Conservation (phyloP, 2,888 invertebrate species). For the Stomorhina lunata region DNA sequence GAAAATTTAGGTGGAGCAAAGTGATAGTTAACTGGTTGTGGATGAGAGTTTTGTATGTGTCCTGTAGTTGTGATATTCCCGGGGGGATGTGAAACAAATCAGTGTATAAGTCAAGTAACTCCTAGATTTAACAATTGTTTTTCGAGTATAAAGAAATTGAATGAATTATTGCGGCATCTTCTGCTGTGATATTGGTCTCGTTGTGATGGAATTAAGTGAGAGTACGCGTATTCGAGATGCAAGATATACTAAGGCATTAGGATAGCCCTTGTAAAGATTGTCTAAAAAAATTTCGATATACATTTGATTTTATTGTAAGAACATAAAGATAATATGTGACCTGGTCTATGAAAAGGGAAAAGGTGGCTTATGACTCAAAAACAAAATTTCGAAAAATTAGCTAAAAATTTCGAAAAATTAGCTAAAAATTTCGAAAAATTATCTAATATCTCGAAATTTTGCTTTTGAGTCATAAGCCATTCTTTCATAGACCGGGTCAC, state of each 20-base stretch:
- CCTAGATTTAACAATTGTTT: slow-evolving; percentile 58
- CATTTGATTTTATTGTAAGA: too few relatives aligned
- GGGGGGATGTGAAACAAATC: slow-evolving; percentile 56
- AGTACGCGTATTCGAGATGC: neutral
- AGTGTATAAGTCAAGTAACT: slow-evolving; percentile 51
- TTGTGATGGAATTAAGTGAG: neutral
- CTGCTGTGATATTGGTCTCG: neutral
- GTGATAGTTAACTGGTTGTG: neutral
- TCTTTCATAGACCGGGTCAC: too few relatives aligned
- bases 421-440: too few relatives aligned
- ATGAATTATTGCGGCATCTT: slow-evolving; percentile 51
- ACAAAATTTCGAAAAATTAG: too few relatives aligned
- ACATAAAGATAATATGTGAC: too few relatives aligned
- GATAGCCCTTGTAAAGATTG: neutral
- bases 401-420: too few relatives aligned
- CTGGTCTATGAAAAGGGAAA: too few relatives aligned
- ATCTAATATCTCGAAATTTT: too few relatives aligned
- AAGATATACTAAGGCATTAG: neutral
- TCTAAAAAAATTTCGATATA: too few relatives aligned
- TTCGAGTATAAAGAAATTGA: slow-evolving; percentile 48
- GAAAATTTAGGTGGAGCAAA: neutral
- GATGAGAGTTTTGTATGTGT: neutral
- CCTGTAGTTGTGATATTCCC: slow-evolving; percentile 49
- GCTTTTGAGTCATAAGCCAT: too few relatives aligned
- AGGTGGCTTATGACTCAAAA: too few relatives aligned